These are phyloP conservation scores for Folsomia manolachei DNA, from an alignment of 2,888 invertebrate species.

Conservation along the genomic window DNA sequence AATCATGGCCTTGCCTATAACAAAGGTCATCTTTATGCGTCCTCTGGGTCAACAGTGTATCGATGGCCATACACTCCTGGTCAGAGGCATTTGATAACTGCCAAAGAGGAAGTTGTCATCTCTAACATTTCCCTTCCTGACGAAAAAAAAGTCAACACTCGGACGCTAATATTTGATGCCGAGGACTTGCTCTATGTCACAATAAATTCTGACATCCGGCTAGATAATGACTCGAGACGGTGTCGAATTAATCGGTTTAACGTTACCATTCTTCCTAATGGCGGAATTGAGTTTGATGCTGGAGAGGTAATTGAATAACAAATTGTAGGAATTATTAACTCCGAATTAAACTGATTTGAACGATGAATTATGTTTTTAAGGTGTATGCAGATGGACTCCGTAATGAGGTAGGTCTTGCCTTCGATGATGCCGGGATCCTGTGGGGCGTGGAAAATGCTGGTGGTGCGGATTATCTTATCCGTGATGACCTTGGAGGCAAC, in stretches of 20 bases:
- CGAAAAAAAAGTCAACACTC: slow-evolving; percentile 25
- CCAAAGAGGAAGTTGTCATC: slow-evolving; percentile 28
- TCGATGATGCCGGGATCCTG: slow-evolving; percentile 27
- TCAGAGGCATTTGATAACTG: slow-evolving; percentile 17
- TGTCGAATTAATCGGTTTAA: slow-evolving; percentile 36
- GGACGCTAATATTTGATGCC: slow-evolving; percentile 36
- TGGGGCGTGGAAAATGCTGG: slow-evolving; percentile 36
- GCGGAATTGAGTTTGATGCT: slow-evolving; percentile 26
- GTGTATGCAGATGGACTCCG: slow-evolving; percentile 36
- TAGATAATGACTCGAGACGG: slow-evolving; percentile 27
- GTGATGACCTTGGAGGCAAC: slow-evolving; percentile 41
- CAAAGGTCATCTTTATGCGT: slow-evolving; percentile 39
- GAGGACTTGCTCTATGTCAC: slow-evolving; percentile 26
- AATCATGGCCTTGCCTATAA: slow-evolving; percentile 39
- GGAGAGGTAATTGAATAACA: slow-evolving; percentile 26
- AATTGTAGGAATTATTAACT: background rate
- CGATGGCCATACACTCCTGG: slow-evolving; percentile 47
- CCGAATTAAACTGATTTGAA: no score
- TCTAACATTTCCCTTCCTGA: slow-evolving; percentile 23
- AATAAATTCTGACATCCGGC: slow-evolving; percentile 32
- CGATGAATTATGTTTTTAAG: no score
- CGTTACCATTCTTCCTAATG: background rate
- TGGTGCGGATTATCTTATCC: slow-evolving; percentile 30
- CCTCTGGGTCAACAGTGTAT: slow-evolving; percentile 29
- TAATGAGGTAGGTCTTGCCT: slow-evolving; percentile 37